These are phyloP conservation scores for Osmerus eperlanus DNA, from an alignment of 2,113 vertebrate genomes.

Conservation along the genomic window DNA sequence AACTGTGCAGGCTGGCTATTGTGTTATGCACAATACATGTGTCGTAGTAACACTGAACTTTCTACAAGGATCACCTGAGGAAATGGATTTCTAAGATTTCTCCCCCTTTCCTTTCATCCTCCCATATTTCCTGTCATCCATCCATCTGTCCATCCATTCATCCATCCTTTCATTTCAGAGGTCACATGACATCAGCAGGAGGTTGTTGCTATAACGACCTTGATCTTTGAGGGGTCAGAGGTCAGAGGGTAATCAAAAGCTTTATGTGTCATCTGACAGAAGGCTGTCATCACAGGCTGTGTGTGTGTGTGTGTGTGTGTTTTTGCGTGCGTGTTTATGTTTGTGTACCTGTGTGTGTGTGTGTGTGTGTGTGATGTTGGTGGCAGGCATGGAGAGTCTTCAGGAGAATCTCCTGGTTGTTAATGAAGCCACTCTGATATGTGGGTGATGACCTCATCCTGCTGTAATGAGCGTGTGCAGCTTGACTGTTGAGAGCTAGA, in stretches of 20 bases:
- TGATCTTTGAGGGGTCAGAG: constrained; percentile 47
- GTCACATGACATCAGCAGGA: constrained; percentile 50
- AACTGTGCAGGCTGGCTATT: too few relatives aligned
- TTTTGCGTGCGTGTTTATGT: not conserved
- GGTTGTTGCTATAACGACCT: constrained; percentile 47
- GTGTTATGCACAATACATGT: too few relatives aligned
- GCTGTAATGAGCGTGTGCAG: constrained; percentile 3
- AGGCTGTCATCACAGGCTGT: constrained; percentile 20
- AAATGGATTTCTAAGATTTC: not conserved
- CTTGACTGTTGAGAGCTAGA: constrained; percentile 17
- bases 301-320: not conserved
- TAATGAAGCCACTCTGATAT: not conserved
- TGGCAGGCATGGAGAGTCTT: not conserved
- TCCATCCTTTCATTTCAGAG: constrained; percentile 46
- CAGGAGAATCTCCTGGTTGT: not conserved
- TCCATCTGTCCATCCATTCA: constrained; percentile 19
- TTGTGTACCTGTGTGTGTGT: not conserved
- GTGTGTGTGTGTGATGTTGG: not conserved
- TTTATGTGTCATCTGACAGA: constrained; percentile 23
- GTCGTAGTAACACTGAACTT: too few relatives aligned
- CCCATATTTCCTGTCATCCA: not conserved
- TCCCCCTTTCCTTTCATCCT: not conserved
- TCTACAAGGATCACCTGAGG: too few relatives aligned
- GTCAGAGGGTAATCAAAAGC: constrained; percentile 37
- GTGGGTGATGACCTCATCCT: not conserved